Evolutionary conservation across 2,888 invertebrate species (phyloP), one percentile per base, ranked within the genome.

Genomic region (Adelognathus sp.): DNA sequence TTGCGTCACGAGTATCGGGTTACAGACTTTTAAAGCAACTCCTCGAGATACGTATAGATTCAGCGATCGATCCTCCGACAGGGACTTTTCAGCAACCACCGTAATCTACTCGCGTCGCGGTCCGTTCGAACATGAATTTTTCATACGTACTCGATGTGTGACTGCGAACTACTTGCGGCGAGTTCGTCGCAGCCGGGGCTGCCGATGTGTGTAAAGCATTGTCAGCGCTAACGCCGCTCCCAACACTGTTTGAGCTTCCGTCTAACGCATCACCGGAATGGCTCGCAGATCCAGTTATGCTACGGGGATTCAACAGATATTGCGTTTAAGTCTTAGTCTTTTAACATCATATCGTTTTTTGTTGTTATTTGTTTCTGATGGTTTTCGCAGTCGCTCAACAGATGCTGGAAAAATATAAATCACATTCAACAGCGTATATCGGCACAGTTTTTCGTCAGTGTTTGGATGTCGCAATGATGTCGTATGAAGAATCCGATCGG

Each of bases 231-330:
- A 81, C 83, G 61, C 71, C 70, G 69, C 72, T 84, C 76, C 81
- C 81, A 58, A 80, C 76, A 75, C 71, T 85, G 67, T 80, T 86
- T 31, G 84, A 73, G 66, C 76, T 77, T 69, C 79, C 82, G 52
- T 82, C 83, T 64, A 85, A 69, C 7, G 82, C 72, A 52, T 82
- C 83, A 63, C 79, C 83, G 44, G 81, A 71, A 69, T 79, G 81
- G 58, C 80, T 70, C 36, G 85, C 79, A 36, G 86, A 80, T 81
- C 87, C 85, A 60, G 82, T 86, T 82, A 88, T 83, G 80, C 88
- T 89, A 73, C 14, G 82, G 76, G 81, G 50, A 82, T 83, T 82
- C 52, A 83, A 81, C 18, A 82, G 44, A 82, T 21, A 77, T 79
- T 44, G 72, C 61, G 54, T 79, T 76, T 70, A 76, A 76, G 52